phyloP scores from a whole-genome alignment of 1,140 invertebrate species.

The Penaeus vannamei region DNA sequence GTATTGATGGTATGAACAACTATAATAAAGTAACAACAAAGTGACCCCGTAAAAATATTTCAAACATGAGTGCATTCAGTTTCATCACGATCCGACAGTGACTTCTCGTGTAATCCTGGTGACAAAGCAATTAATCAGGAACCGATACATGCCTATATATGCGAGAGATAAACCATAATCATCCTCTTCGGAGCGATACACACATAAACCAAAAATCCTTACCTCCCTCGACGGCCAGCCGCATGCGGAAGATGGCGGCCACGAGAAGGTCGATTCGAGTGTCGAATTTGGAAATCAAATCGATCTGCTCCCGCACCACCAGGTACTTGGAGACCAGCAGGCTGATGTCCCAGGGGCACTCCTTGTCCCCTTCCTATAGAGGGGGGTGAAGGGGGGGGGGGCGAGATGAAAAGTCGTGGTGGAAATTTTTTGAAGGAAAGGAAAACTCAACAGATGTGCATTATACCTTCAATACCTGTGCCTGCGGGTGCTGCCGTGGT shows the following conservation, averaged over 20 bases:
- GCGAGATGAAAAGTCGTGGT: neutral
- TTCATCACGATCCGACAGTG: no score
- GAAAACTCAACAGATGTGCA: no score
- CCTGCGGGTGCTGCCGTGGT: no score
- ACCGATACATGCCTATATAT: neutral
- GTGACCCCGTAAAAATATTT: no score
- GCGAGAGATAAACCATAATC: neutral
- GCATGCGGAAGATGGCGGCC: conserved; percentile 33
- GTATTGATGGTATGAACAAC: no score
- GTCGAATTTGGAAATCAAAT: conserved; percentile 35
- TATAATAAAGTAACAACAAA: no score
- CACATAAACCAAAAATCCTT: neutral
- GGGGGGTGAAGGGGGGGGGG: neutral
- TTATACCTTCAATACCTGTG: no score
- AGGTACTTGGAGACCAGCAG: conserved; percentile 5
- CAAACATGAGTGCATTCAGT: no score
- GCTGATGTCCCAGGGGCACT: conserved; percentile 42
- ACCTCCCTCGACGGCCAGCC: conserved; percentile 30
- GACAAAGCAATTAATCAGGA: no score
- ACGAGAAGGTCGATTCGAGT: conserved; percentile 41
- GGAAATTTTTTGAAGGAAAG: no score
- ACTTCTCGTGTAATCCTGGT: no score
- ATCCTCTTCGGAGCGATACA: neutral
- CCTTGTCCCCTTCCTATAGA: neutral
- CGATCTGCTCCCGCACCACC: conserved; percentile 22